Evolutionary conservation across 1,140 invertebrate species (phyloP).

Genomic region (Drosophila seguyi): DNA sequence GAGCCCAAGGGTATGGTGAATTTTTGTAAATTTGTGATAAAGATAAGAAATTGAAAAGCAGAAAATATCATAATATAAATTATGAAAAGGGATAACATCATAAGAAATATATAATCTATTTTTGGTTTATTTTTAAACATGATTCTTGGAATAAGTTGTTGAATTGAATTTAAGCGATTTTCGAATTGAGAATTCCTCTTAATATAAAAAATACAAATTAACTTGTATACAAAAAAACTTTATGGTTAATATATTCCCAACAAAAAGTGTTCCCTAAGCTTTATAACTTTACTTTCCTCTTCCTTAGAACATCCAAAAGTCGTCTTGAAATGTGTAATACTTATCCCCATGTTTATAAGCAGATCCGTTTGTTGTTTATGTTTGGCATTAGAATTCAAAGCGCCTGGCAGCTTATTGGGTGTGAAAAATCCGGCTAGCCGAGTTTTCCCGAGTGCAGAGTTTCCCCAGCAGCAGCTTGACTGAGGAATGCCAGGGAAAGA

Average conservation of each 20-base stretch:
- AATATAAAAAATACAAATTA: neutral
- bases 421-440: slow-evolving; percentile 25
- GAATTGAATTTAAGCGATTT: neutral
- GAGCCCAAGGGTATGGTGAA: neutral
- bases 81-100: too few relatives aligned
- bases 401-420: slow-evolving; percentile 52
- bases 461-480: slow-evolving; percentile 5
- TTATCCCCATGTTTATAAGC: slow-evolving; percentile 13
- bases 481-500: slow-evolving; percentile 3
- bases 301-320: slow-evolving; percentile 1
- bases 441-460: slow-evolving; percentile 10
- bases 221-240: neutral
- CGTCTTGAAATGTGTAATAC: neutral
- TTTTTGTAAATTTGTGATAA: neutral
- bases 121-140: neutral
- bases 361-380: slow-evolving; percentile 49
- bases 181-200: neutral
- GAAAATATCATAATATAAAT: neutral
- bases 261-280: neutral
- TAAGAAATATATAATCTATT: too few relatives aligned
- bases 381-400: slow-evolving; percentile 61
- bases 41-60: neutral
- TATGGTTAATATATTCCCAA: neutral
- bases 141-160: neutral
- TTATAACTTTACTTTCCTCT: neutral